Evolutionary conservation across 2,888 invertebrate genomes (phyloP), one percentile per base, ranked within the genome.

Genomic region (Netelia inedita): DNA sequence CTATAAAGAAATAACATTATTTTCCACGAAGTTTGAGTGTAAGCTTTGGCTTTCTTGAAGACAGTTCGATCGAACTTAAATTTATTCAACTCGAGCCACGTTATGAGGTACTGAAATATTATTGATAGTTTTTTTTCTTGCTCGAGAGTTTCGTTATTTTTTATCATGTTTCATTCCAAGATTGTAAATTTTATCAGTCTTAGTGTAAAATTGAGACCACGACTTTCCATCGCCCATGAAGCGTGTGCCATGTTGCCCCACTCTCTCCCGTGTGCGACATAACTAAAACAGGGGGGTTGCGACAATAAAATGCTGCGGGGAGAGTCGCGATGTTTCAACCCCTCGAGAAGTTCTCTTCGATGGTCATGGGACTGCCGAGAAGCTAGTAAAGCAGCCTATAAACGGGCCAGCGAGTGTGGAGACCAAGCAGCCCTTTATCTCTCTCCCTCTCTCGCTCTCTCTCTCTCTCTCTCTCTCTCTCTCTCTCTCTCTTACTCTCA

Each of bases 271-370:
- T 41, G 55, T 57, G 16, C 41, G 35, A n/a, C 41, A 23, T 23
- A 23, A 55, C n/a, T 16, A 61, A 9, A n/a, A 46, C 75, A 71
- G 71, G 74, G 79, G 82, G 82, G 74, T 79, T 75, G 79, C 59
- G 71, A 79, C 79, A 75, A 79, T 74, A 72, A 16, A 81, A 82
- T 74, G 68, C 57, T 72, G 65, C 65, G 43, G 57, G 16, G 65
- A 76, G 78, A 81, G 50, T 66, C 65, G 74, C 78, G 85, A 82
- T 65, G 69, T 71, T 28, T 63, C 71, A 79, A 79, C 82, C 85
- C 85, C 71, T 75, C 65, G 72, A 53, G 53, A 16, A 79, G 9
- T 21, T 63, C 65, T 65, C 53, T 65, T n/a, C 57, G 10, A 10
- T 68, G 43, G 74, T 21, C 55, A 10, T 14, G 61, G n/a, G n/a